Percentiles rank a stretch among this genome's conserved stretches.
phyloP scores from a whole-genome alignment of 2,113 vertebrate species.

The Strigops habroptila region DNA sequence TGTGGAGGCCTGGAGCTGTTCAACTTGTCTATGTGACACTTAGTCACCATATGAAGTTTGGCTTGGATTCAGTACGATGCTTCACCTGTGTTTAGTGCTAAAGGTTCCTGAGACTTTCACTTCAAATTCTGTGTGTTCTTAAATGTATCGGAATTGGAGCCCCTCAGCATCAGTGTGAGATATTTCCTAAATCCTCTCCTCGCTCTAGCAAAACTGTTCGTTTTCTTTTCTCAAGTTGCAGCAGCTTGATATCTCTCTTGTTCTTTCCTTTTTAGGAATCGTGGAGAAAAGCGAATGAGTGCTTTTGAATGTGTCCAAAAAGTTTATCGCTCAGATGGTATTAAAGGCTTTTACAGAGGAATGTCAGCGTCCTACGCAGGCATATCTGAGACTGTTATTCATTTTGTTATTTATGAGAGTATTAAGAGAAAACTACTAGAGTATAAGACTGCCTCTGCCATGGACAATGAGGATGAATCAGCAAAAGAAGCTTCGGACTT shows the following conservation, averaged over 20 bases:
- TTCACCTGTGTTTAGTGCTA: neutral
- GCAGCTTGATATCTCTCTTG: neutral
- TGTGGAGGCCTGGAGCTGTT: neutral
- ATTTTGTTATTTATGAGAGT: conserved; percentile 98
- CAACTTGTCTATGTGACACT: accelerated
- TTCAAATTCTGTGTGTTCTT: neutral
- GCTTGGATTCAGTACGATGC: neutral
- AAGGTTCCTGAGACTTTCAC: neutral
- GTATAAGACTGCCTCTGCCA: conserved; percentile 77
- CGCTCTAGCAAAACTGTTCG: neutral
- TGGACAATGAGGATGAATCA: conserved; percentile 85
- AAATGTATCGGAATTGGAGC: neutral
- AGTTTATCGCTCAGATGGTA: conserved; percentile 91
- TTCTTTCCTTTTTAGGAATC: conserved; percentile 75
- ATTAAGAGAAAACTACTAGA: conserved; percentile 92
- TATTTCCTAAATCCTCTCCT: neutral
- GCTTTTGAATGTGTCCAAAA: conserved; percentile 89
- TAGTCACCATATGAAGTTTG: neutral
- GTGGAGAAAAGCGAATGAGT: conserved; percentile 90
- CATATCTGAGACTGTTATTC: conserved; percentile 98
- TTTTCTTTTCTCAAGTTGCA: neutral
- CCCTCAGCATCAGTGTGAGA: neutral
- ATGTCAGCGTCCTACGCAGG: conserved; percentile 98
- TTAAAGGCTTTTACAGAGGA: conserved; percentile 94
- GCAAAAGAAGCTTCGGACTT: conserved; percentile 94